Base-by-base conservation (phyloP, 2,888 invertebrate genomes). In the Dorcus parallelipipedus region DNA sequence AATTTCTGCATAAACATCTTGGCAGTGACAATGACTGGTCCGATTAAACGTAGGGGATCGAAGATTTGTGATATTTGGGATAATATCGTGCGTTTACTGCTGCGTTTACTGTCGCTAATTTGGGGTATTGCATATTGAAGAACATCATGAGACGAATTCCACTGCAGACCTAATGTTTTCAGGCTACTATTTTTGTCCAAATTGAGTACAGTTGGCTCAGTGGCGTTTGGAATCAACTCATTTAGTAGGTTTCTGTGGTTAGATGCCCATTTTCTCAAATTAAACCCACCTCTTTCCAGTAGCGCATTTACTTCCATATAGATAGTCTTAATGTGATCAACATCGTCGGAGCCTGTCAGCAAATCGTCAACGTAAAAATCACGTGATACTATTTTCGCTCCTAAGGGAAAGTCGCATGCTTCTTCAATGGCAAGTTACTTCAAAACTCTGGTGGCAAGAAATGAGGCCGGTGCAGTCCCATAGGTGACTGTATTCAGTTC, bases 341-440 rank as follows among this genome's bases (percentile, higher is more conserved):
- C 3, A 14, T 20, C 14, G 20, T 52, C 40, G 6, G 51, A 8
- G 5, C 51, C 51, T 8, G 51, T 40, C 17, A 51, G 14, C 7
- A 51, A n/a, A 7, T 51, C 51, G 8, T 51, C 51, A 3, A 51
- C 51, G 20, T 51, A 51, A 38, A 51, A 51, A 40, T 50, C 51
- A 9, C 40, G n/a, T 5, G 17, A 7, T n/a, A 20, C 38, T 17
- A 51, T 40, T 14, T 40, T 40, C 9, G 51, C 38, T 1, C 40
- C 50, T 7, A 14, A 4, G 20, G 41, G 41, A 51, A 51, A 51
- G 3, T 51, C 9, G 9, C 41, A n/a, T 7, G 3, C 5, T 7
- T 20, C 14, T 4, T 41, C 51, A 54, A 54, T n/a, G 20, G 51
- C 20, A 6, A 52, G 41, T n/a, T 41, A 41, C n/a, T 41, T n/a